phyloP scores from a whole-genome alignment of 1,140 invertebrate species.

The Apis dorsata region DNA sequence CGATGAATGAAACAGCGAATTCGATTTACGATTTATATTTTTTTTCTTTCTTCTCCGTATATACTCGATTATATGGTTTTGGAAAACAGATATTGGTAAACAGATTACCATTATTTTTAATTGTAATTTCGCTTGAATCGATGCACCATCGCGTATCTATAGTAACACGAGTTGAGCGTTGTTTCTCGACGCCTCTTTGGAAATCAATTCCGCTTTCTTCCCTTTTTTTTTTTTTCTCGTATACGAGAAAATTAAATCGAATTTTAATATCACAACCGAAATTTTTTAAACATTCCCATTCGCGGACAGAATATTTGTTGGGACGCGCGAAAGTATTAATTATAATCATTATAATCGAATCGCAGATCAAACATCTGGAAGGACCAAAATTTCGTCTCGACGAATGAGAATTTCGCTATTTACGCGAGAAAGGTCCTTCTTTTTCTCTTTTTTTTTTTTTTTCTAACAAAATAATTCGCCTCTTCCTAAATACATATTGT shows the following conservation, averaged over 20 bases:
- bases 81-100: not conserved
- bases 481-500: conserved; percentile 29
- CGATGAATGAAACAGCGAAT: not conserved
- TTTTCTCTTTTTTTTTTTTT: not conserved
- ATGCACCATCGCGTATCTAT: too few relatives aligned
- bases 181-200: not conserved
- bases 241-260: not conserved
- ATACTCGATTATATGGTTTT: not conserved
- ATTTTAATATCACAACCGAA: not conserved
- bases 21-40: conserved; percentile 14
- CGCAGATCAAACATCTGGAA: not conserved
- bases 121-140: not conserved
- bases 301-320: not conserved
- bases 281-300: conserved; percentile 30
- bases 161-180: too few relatives aligned
- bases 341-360: not conserved
- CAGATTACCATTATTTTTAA: not conserved
- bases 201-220: not conserved
- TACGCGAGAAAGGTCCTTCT: not conserved
- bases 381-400: not conserved
- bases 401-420: not conserved
- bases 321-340: not conserved
- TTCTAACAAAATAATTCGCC: conserved; percentile 36
- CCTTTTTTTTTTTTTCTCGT: not conserved
- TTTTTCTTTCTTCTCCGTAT: not conserved